Evolutionary conservation across 2,113 vertebrate species (phyloP), one percentile per base, ranked within the genome.

Genomic region (Sinocyclocheilus maitianheensis): DNA sequence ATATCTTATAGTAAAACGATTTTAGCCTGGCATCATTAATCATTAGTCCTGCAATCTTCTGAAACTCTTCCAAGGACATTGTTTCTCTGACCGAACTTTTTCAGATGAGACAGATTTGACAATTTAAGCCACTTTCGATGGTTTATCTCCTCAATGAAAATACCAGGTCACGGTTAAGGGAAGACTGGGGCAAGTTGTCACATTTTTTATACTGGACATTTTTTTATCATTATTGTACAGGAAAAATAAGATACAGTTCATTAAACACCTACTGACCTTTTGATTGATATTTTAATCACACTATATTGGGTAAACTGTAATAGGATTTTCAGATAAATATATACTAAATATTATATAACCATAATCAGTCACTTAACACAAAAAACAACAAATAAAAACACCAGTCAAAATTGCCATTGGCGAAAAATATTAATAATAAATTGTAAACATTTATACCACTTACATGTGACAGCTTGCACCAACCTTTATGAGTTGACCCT

Each of bases 1-100:
- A 83, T 83, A 72, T 20, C 26, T 83, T 24, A 53, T 16, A 24
- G 30, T 74, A 24, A 58, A 83, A 83, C 26, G 11, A 37, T 83
- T 74, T 72, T 22, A 72, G 18, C 16, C 46, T 14, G 46, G 65
- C 26, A 83, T 53, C 81, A 58, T 83, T 58, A 30, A 37, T 83
- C 81, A 55, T 58, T 72, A 55, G 20, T 16, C 30, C 26, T 58
- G 16, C 63, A 55, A 71, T 48, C 63, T 81, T 30, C n/a, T 51
- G 12, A 55, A 40, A 72, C 43, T 71, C 5, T 58, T 83, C n/a
- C 20, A 83, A 60, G 81, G 51, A 18, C 30, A 43, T 67, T 67
- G 24, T 82, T 53, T 14, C 16, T 71, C 14, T 69, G 16, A 71
- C 5, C 5, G 18, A 71, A 53, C 10, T 11, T 8, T n/a, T 83